phyloP scores from a whole-genome alignment of 2,888 invertebrate species.

The Frankliniella intonsa region DNA sequence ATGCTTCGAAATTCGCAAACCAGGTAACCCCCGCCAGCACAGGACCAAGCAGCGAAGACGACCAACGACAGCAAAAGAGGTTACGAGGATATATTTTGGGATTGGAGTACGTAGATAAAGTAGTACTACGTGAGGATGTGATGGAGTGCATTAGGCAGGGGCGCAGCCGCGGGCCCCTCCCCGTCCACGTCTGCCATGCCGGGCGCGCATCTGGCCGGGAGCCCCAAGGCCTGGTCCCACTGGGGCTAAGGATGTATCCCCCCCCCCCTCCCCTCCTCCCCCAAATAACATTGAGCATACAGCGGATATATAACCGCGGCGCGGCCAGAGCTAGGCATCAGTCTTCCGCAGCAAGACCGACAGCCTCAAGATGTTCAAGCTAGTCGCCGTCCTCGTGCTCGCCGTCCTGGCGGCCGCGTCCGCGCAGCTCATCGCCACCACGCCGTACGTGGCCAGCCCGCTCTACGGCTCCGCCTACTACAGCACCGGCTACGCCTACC shows the following conservation, averaged over 20 bases:
- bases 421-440: conserved; percentile 7
- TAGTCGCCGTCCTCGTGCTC: background rate
- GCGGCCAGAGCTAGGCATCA: background rate
- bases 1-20: too few species aligned
- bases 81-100: too few species aligned
- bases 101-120: too few species aligned
- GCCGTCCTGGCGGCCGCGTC: conserved; percentile 3
- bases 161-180: too few species aligned
- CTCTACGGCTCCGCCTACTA: conserved; percentile 12
- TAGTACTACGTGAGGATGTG: too few species aligned
- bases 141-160: too few species aligned
- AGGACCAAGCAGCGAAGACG: too few species aligned
- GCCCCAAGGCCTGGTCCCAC: background rate
- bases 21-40: too few species aligned
- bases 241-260: background rate
- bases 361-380: background rate
- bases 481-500: conserved; percentile 14
- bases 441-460: background rate
- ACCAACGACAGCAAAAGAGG: too few species aligned
- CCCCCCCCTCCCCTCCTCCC: background rate
- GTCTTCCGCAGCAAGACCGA: conserved; percentile 5
- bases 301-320: background rate
- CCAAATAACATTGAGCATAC: background rate
- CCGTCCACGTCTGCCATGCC: too few species aligned
- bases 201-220: background rate